Conservation (phyloP, 2,113 vertebrate species). For the Uria aalge region DNA sequence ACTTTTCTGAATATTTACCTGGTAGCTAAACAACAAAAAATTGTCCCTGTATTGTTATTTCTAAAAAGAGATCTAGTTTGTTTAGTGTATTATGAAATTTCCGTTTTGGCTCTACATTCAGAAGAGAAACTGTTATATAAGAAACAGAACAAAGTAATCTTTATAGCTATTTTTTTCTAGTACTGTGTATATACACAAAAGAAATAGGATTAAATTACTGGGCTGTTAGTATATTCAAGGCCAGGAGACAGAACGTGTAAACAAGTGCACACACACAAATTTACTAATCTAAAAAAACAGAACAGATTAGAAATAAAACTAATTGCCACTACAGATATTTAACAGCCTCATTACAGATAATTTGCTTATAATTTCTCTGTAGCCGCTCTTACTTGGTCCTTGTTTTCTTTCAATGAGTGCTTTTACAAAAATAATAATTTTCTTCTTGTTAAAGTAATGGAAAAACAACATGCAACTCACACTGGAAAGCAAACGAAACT, state of each 20-base stretch:
- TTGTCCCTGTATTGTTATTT: neutral
- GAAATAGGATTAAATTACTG: neutral
- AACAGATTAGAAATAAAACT: neutral
- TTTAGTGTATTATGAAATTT: neutral
- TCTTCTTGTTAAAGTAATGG: neutral
- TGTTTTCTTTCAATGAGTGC: neutral
- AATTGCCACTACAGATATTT: neutral
- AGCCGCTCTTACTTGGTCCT: neutral
- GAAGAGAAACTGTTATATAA: neutral
- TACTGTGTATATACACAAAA: neutral
- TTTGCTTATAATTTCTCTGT: neutral
- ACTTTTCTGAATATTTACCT: neutral
- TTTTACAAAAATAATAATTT: neutral
- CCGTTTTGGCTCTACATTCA: neutral
- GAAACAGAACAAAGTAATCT: neutral
- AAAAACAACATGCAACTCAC: neutral
- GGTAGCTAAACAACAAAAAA: neutral
- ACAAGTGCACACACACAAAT: neutral
- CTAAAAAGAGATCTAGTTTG: neutral
- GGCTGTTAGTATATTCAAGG: neutral
- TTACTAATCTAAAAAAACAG: neutral
- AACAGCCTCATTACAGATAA: neutral
- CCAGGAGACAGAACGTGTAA: neutral
- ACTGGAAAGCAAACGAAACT: neutral
- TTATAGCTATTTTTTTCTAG: neutral